Evolutionary conservation across 2,888 invertebrate species (phyloP).

Genomic region (Geophilus truncorum): DNA sequence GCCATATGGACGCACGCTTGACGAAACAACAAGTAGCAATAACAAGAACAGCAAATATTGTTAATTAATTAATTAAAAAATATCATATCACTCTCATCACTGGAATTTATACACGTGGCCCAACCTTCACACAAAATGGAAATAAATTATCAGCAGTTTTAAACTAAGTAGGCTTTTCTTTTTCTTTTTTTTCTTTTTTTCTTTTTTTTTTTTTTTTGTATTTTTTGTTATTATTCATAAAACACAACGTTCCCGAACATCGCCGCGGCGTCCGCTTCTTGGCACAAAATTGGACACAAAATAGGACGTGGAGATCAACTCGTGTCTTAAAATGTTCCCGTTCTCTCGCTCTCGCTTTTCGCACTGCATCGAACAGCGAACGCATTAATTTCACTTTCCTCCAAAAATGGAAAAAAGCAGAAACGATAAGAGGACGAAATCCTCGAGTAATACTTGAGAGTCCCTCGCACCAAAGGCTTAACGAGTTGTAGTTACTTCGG

Average conservation of each 20-base stretch:
- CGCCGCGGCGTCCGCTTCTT: neutral
- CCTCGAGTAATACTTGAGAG: neutral
- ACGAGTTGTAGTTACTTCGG: constrained; percentile 38
- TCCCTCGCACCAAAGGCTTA: neutral
- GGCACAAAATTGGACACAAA: neutral
- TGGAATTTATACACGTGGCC: neutral
- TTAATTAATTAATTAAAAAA: neutral
- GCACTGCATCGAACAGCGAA: neutral
- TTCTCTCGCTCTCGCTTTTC: neutral
- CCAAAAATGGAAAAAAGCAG: neutral
- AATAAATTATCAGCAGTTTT: constrained; percentile 8
- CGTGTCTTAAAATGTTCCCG: neutral
- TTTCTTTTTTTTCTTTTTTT: too few relatives aligned
- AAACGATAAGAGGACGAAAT: neutral
- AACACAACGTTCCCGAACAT: neutral
- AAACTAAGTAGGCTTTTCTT: constrained; percentile 6
- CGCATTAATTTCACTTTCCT: neutral
- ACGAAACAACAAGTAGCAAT: neutral
- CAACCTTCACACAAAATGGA: constrained; percentile 9
- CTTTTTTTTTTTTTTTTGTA: neutral
- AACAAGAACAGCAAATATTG: neutral
- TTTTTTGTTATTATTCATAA: neutral
- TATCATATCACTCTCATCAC: neutral
- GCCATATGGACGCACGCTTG: neutral
- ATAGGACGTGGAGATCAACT: constrained; percentile 5